Evolutionary conservation across 1,140 invertebrate genomes (phyloP).

Genomic region (Bombyx mandarina): DNA sequence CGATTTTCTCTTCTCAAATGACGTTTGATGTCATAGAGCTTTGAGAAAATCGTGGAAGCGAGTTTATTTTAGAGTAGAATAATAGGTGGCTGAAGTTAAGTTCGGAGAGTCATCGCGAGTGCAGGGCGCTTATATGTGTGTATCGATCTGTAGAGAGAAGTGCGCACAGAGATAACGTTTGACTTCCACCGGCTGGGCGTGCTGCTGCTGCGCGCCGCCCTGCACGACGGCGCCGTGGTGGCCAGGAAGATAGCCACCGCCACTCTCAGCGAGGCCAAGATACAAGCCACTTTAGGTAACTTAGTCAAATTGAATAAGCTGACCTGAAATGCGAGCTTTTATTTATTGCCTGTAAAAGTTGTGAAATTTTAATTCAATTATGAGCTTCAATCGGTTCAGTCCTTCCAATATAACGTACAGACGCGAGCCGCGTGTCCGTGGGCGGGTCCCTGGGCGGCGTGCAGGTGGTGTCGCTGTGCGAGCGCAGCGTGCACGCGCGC

Average conservation of each 20-base stretch:
- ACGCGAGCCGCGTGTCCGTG: slow-evolving; percentile 74
- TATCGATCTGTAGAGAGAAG: slow-evolving; percentile 15
- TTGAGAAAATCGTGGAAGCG: too few relatives aligned
- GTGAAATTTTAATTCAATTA: too few relatives aligned
- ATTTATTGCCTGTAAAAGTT: too few relatives aligned
- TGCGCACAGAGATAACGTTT: slow-evolving; percentile 86
- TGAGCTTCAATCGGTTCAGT: too few relatives aligned
- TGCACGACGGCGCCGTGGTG: slow-evolving; percentile 78
- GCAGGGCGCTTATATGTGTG: not conserved
- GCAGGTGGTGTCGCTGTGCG: slow-evolving; percentile 91
- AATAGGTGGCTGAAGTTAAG: too few relatives aligned
- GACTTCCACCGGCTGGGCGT: slow-evolving; percentile 94
- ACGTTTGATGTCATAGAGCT: too few relatives aligned
- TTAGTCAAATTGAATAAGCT: too few relatives aligned
- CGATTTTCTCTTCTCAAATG: too few relatives aligned
- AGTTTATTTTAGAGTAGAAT: too few relatives aligned
- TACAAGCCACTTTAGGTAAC: slow-evolving; percentile 86
- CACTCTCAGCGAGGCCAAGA: slow-evolving; percentile 90
- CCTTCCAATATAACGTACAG: slow-evolving; percentile 20
- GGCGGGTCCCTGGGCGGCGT: slow-evolving; percentile 91
- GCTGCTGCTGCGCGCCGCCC: slow-evolving; percentile 83
- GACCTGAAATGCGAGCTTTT: too few relatives aligned
- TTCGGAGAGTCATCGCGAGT: too few relatives aligned
- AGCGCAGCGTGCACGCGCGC: slow-evolving; percentile 85
- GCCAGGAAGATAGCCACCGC: slow-evolving; percentile 94